Evolutionary conservation across 2,797 vertebrate species (phyloP).

Genomic region (Phalanger gymnotis): DNA sequence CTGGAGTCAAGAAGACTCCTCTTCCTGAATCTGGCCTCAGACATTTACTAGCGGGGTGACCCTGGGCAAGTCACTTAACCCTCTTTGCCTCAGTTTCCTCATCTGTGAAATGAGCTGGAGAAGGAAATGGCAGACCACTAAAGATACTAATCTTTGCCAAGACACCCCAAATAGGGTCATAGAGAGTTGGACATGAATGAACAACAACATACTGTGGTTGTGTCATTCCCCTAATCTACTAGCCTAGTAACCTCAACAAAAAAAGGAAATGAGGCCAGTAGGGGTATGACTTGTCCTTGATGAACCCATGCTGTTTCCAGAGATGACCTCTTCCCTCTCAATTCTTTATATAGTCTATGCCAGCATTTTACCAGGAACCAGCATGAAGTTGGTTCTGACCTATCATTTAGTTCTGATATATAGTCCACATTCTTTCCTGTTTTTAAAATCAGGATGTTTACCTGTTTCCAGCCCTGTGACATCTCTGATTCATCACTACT

Average conservation of each 20-base stretch:
- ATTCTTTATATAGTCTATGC: not conserved
- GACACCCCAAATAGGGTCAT: not conserved
- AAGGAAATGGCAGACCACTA: not conserved
- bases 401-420: not conserved
- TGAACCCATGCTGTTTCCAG: not conserved
- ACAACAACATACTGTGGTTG: not conserved
- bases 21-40: not conserved
- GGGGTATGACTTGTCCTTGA: not conserved
- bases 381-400: not conserved
- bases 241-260: not conserved
- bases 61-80: constrained; percentile 1
- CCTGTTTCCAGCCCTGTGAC: not conserved
- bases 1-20: not conserved
- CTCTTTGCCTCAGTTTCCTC: constrained; percentile 22
- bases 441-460: no score
- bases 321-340: not conserved
- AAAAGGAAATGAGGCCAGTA: not conserved
- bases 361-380: not conserved
- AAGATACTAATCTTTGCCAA: not conserved
- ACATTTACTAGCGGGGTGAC: not conserved
- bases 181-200: not conserved
- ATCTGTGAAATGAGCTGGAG: not conserved
- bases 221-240: not conserved
- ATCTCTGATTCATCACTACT: not conserved
- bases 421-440: not conserved